Conservation (phyloP, 1,140 invertebrate genomes). For the Drosophila bipectinata region DNA sequence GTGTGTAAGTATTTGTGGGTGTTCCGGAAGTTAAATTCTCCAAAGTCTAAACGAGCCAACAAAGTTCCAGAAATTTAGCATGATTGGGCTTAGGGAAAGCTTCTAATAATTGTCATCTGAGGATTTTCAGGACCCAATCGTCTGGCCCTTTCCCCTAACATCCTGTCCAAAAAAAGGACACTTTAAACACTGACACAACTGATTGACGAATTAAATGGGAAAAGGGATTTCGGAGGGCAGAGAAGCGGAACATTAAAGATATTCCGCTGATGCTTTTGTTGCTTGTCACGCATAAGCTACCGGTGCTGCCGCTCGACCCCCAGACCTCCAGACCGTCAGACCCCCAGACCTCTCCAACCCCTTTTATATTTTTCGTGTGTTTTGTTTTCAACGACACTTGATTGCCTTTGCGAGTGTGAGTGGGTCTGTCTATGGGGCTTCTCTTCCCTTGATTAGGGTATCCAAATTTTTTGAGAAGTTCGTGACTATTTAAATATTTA, state of each 20-base stretch:
- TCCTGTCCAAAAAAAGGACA: neutral
- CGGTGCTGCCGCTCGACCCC: slow-evolving; percentile 10
- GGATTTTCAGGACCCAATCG: slow-evolving; percentile 19
- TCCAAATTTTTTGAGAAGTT: neutral
- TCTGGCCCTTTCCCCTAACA: neutral
- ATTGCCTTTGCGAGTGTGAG: slow-evolving; percentile 55
- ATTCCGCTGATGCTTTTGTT: slow-evolving; percentile 46
- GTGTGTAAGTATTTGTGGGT: slow-evolving; percentile 8
- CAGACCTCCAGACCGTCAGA: neutral
- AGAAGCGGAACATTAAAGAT: slow-evolving; percentile 11
- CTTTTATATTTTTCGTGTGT: slow-evolving; percentile 45
- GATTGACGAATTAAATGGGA: slow-evolving; percentile 26
- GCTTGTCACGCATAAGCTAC: slow-evolving; percentile 59
- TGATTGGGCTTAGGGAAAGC: slow-evolving; percentile 31
- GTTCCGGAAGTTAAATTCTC: slow-evolving; percentile 51
- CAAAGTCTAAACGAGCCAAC: slow-evolving; percentile 33
- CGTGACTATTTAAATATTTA: neutral
- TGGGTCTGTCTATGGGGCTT: slow-evolving; percentile 27
- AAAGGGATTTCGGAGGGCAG: slow-evolving; percentile 8
- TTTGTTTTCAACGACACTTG: slow-evolving; percentile 74
- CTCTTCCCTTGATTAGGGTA: slow-evolving; percentile 1
- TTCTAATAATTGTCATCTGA: slow-evolving; percentile 31
- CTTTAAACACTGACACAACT: slow-evolving; percentile 13
- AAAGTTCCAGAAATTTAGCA: slow-evolving; percentile 35
- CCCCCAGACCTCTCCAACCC: neutral